Base-by-base conservation (phyloP, 2,797 vertebrate species). In the Malurus leucopterus region DNA sequence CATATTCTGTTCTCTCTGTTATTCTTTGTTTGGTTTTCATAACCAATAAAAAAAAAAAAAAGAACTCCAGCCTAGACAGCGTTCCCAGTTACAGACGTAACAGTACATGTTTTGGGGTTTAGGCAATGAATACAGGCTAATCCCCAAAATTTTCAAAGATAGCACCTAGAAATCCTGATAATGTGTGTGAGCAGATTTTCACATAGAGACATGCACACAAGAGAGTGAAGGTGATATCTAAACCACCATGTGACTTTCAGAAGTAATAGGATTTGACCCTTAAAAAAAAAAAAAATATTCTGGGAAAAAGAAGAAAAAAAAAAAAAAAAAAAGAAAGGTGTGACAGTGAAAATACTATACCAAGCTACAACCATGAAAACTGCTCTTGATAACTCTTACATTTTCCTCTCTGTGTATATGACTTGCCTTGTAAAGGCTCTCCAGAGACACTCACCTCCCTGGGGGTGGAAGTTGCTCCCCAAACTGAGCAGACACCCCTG, bases 271-370 rank as follows among this genome's bases (percentile, higher is more conserved):
- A 34, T 65, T 41, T 54, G 40, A 69, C 6, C 7, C 19, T 54
- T 34, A 43, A 16, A 63, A 50, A 12, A 81, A 50, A 38, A 43
- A 15, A 62, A 68, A 54, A 64, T 43, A 38, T 6, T 30, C 13
- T 8, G 18, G 29, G 14, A n/a, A n/a, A n/a, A n/a, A n/a, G 0
- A 36, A 36, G 0, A 36, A 11, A 36, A 36, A 36, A 36, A 36
- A 36, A 36, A 36, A 36, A 1, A 1, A 2, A 12, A 43, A 61
- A 71, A 50, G 4, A 6, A 11, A 43, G 1, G 2, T 7, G 15
- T 43, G 34, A 36, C 40, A 55, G 2, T 55, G 24, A 65, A 58
- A 84, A 77, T 23, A 41, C 24, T 36, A 20, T 34, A 41, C 14
- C 24, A 58, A 86, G 36, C 40, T 49, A n/a, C 36, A 76, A 23